Evolutionary conservation across 1,140 invertebrate species (phyloP).

Genomic region (Luehdorfia chinensis): DNA sequence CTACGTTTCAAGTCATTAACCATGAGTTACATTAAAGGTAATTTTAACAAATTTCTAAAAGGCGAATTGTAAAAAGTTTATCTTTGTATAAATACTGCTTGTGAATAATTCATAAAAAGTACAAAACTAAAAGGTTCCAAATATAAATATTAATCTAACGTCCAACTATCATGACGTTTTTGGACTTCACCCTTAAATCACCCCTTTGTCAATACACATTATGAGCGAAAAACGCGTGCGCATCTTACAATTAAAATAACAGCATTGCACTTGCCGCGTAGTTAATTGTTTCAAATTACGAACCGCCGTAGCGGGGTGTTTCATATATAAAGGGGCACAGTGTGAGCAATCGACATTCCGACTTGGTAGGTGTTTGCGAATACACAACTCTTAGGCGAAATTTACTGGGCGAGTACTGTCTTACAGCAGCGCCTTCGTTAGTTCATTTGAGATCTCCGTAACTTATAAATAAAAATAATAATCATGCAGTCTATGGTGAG

Average conservation of each 20-base stretch:
- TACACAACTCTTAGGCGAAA: slow-evolving; percentile 70
- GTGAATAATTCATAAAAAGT: not conserved
- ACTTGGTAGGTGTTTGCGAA: slow-evolving; percentile 53
- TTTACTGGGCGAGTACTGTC: slow-evolving; percentile 69
- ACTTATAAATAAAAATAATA: slow-evolving; percentile 47
- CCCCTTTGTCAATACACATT: too few relatives aligned
- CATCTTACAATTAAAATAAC: slow-evolving; percentile 59
- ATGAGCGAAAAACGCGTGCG: slow-evolving; percentile 28
- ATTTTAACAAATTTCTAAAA: not conserved
- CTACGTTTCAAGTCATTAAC: not conserved
- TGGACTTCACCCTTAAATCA: slow-evolving; percentile 3
- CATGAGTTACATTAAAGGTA: not conserved
- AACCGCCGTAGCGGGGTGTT: slow-evolving; percentile 47
- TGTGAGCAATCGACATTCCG: slow-evolving; percentile 56
- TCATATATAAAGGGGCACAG: slow-evolving; percentile 63
- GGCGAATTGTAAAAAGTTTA: not conserved
- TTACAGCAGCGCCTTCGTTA: slow-evolving; percentile 66
- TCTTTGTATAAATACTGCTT: not conserved
- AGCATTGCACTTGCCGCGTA: slow-evolving; percentile 57
- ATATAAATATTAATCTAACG: too few relatives aligned
- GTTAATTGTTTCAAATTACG: slow-evolving; percentile 72
- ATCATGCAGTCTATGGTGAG: slow-evolving; percentile 75
- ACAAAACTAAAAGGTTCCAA: too few relatives aligned
- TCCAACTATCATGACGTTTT: too few relatives aligned
- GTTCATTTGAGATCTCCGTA: slow-evolving; percentile 74